A percentile compares a stretch with the other conserved stretches of the same genome.
Evolutionary conservation across 2,113 vertebrate genomes (phyloP).

Genomic region (Aviceda subcristata): DNA sequence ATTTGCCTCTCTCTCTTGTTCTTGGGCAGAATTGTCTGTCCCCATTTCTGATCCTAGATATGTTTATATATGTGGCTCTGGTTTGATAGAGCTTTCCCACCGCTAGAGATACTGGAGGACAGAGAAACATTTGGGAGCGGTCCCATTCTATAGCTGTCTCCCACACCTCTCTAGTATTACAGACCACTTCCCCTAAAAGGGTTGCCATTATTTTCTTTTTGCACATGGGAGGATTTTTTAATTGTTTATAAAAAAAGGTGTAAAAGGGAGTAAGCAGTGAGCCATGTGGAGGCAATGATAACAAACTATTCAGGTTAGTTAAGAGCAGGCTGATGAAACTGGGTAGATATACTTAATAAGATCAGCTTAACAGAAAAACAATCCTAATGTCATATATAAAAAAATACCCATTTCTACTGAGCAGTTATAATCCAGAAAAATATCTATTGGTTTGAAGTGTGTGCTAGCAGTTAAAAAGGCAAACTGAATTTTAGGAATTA

Average conservation of each 20-base stretch:
- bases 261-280: background rate
- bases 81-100: background rate
- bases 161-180: too few relatives aligned
- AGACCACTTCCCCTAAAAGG: background rate
- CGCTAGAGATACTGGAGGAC: background rate
- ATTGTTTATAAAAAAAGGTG: background rate
- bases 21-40: background rate
- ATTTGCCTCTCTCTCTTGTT: background rate
- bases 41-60: background rate
- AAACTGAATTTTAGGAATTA: background rate
- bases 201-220: background rate
- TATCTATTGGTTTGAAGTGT: background rate
- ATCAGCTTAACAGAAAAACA: background rate
- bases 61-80: background rate
- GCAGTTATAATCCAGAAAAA: background rate
- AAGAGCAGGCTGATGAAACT: background rate
- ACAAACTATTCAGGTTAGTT: background rate
- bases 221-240: background rate
- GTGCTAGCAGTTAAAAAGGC: background rate
- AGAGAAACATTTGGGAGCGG: background rate
- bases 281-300: background rate
- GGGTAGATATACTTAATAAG: background rate
- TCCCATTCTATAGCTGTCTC: background rate
- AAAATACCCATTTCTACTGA: background rate
- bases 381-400: background rate